These are phyloP conservation scores for Istiophorus platypterus DNA, from an alignment of 2,113 vertebrate species.

Conservation along the genomic window DNA sequence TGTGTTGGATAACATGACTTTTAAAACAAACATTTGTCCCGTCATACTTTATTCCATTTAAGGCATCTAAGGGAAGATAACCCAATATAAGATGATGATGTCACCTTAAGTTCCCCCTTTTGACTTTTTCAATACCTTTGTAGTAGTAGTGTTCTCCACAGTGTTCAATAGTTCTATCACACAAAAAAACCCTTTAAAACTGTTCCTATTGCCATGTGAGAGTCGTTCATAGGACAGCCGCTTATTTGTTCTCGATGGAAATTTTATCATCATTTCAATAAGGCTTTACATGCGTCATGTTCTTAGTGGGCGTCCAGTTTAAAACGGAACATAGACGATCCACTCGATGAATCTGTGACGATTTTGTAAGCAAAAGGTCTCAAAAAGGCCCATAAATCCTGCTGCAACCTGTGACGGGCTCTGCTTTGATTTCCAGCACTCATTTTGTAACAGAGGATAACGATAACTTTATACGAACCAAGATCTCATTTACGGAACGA, in stretches of 20 bases:
- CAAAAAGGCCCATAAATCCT: slow-evolving; percentile 30
- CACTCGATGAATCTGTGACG: slow-evolving; percentile 10
- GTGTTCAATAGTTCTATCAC: background rate
- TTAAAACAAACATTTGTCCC: slow-evolving; percentile 5
- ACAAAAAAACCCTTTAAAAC: background rate
- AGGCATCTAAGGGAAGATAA: background rate
- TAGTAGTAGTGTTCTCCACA: background rate
- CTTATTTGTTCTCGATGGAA: background rate
- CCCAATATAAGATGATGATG: background rate
- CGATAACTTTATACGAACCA: background rate
- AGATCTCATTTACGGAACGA: slow-evolving; percentile 17
- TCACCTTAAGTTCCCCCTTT: background rate
- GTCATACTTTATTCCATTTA: background rate
- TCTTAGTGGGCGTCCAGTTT: background rate
- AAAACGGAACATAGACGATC: background rate
- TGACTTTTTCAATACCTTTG: background rate
- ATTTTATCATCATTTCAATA: background rate
- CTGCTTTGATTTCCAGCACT: slow-evolving; percentile 15
- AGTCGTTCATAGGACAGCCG: background rate
- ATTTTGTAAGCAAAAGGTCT: slow-evolving; percentile 44
- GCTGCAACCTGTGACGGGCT: slow-evolving; percentile 14
- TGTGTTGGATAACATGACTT: slow-evolving; percentile 4
- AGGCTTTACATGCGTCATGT: background rate
- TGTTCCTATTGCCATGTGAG: background rate
- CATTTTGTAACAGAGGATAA: slow-evolving; percentile 14